Conservation (phyloP, 2,888 invertebrate species). For the Machimus atricapillus region DNA sequence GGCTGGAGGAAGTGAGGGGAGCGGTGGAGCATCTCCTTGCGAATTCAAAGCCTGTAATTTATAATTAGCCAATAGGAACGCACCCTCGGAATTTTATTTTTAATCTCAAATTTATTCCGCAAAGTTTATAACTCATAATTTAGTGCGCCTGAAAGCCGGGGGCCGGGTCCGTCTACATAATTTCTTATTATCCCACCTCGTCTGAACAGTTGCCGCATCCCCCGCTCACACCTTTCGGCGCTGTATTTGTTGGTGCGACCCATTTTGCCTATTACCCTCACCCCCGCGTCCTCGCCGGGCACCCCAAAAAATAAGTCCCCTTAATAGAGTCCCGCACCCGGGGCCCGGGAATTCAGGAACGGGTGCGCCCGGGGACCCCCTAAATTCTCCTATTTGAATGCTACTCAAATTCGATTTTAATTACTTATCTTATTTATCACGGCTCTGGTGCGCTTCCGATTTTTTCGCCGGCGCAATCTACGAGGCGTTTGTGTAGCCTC, state of each 20-base stretch:
- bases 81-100: slow-evolving; percentile 44
- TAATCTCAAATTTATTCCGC: slow-evolving; percentile 45
- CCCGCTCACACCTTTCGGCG: slow-evolving; percentile 26
- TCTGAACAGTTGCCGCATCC: slow-evolving; percentile 14
- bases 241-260: neutral
- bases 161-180: slow-evolving; percentile 38
- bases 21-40: neutral
- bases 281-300: neutral
- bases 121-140: slow-evolving; percentile 47
- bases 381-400: slow-evolving; percentile 45
- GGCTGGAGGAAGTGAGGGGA: neutral
- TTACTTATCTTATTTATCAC: slow-evolving; percentile 48
- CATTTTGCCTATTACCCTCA: slow-evolving; percentile 18
- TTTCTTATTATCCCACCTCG: slow-evolving; percentile 44
- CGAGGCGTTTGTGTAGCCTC: slow-evolving; percentile 25
- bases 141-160: slow-evolving; percentile 15
- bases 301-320: slow-evolving; percentile 38
- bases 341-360: neutral
- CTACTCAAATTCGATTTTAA: slow-evolving; percentile 49
- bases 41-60: slow-evolving; percentile 44
- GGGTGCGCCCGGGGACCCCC: slow-evolving; percentile 20
- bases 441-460: slow-evolving; percentile 19
- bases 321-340: slow-evolving; percentile 43
- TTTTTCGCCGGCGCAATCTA: slow-evolving; percentile 35
- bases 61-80: slow-evolving; percentile 41